Conservation (phyloP, 2,888 invertebrate species). For the Lobophora halterata region DNA sequence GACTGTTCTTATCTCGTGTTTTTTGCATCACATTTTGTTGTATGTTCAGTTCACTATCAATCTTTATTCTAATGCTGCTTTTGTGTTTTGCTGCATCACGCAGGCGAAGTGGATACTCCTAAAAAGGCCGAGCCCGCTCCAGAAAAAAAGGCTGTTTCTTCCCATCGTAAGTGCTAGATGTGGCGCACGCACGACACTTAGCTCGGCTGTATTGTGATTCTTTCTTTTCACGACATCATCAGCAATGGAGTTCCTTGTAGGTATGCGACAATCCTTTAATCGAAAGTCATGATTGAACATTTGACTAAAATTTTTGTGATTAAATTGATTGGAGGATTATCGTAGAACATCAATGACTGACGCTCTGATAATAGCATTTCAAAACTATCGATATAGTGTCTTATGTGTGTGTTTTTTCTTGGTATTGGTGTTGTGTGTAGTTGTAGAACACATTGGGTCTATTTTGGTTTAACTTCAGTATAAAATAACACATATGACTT, state of each 20-base stretch:
- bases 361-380: slow-evolving; percentile 29
- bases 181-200: slow-evolving; percentile 63
- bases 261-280: slow-evolving; percentile 41
- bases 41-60: slow-evolving; percentile 48
- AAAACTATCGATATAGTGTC: slow-evolving; percentile 31
- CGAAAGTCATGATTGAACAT: slow-evolving; percentile 10
- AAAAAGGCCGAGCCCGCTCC: slow-evolving; percentile 75
- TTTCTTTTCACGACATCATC: slow-evolving; percentile 28
- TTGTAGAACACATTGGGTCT: slow-evolving; percentile 23
- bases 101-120: slow-evolving; percentile 79
- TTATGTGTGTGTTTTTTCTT: slow-evolving; percentile 31
- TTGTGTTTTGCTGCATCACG: slow-evolving; percentile 73
- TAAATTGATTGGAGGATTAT: slow-evolving; percentile 37
- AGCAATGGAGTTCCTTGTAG: slow-evolving; percentile 26
- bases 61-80: slow-evolving; percentile 79
- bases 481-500: too few species aligned
- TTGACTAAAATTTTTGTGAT: slow-evolving; percentile 16
- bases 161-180: slow-evolving; percentile 79
- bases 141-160: slow-evolving; percentile 72
- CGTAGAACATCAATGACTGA: slow-evolving; percentile 31
- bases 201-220: slow-evolving; percentile 24
- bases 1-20: slow-evolving; percentile 23
- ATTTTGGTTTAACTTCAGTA: too few species aligned
- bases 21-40: slow-evolving; percentile 38
- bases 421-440: slow-evolving; percentile 38